phyloP scores from a whole-genome alignment of 35 echinoderm and acorn worm genomes.

The Apostichopus parvimensis region DNA sequence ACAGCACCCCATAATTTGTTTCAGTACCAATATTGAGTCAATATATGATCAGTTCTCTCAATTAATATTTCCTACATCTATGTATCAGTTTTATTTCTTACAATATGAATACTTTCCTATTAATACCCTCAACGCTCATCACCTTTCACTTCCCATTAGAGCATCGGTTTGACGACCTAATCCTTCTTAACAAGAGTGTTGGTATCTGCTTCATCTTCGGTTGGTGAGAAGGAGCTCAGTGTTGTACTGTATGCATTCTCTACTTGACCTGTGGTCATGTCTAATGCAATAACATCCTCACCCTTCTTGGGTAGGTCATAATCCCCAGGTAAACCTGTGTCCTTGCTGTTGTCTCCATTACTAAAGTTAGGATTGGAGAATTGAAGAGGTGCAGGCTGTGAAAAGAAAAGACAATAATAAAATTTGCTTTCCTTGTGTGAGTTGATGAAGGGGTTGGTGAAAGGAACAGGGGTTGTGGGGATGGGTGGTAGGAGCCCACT shows the following conservation, averaged over 20 bases:
- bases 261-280: background rate
- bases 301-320: background rate
- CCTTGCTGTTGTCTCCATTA: background rate
- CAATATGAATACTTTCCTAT: too few relatives aligned
- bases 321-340: background rate
- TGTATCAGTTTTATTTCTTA: too few relatives aligned
- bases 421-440: too few relatives aligned
- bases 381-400: background rate
- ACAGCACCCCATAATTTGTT: too few relatives aligned
- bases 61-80: too few relatives aligned
- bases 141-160: background rate
- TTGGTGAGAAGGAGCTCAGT: background rate
- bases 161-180: background rate
- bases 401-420: background rate
- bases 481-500: too few relatives aligned
- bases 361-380: conserved; percentile 2
- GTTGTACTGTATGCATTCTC: background rate
- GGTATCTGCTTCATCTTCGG: conserved; percentile 18
- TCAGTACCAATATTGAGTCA: too few relatives aligned
- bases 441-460: too few relatives aligned
- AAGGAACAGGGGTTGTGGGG: too few relatives aligned
- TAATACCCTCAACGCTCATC: too few relatives aligned
- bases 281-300: background rate
- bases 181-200: conserved; percentile 3
- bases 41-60: too few relatives aligned